Base-by-base conservation (phyloP, 1,140 invertebrate genomes). In the Ganaspis sp. region DNA sequence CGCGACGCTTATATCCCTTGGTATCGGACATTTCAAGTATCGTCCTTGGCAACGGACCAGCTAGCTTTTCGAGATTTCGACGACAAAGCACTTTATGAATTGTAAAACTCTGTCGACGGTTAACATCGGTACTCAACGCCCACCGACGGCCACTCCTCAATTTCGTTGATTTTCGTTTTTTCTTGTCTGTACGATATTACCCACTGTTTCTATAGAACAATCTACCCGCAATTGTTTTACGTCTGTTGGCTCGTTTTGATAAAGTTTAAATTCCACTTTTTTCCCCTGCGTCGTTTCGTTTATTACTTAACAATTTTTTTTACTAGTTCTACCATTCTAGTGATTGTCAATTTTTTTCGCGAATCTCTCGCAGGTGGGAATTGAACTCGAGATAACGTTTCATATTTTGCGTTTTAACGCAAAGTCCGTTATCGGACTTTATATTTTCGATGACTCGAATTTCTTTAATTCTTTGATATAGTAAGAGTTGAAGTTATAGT, bases 31-130 rank as follows among this genome's bases (percentile, higher is more conserved):
- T 71, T n/a, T 37, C 74, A 76, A 78, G 70, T 19, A 74, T 42
- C 45, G 73, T 64, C 54, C 53, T 73, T 84, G 83, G 83, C 82
- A 83, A 72, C 69, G 54, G 49, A 84, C 82, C 80, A 85, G 78
- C 72, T 71, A 74, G 71, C 70, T 81, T 77, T 73, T 69, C 76
- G 34, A 78, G 80, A 82, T 84, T 86, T 85, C 77, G 84, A 79
- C 82, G 84, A 88, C 85, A 86, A 88, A 86, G 84, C 84, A 88
- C 82, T 88, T 88, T 86, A 84, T 85, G 84, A 85, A 85, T 85
- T 83, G 84, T 86, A 85, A 87, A 86, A 85, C 81, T 58, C 74
- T 49, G 45, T 45, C 70, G 75, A 49, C 76, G 81, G 78, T 75
- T 78, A 54, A 58, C 82, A 74, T 76, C 81, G 81, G 58, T 64